A percentile compares a stretch with the other conserved stretches of the same genome.
Evolutionary conservation across 30 jellyfish, hydroid and myxozoan species (phyloP).

Genomic region (Mastigias papua): DNA sequence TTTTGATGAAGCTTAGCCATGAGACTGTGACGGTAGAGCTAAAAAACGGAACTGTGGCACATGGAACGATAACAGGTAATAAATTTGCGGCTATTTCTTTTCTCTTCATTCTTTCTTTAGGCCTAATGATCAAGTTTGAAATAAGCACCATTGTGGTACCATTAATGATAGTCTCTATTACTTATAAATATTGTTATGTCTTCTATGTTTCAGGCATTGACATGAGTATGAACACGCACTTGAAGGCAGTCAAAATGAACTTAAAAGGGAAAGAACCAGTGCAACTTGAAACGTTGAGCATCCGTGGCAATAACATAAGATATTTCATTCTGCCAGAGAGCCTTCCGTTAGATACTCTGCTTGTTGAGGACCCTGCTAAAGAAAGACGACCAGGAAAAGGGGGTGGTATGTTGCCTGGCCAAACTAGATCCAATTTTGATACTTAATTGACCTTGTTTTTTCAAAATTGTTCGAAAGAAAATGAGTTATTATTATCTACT

Average conservation of each 20-base stretch:
- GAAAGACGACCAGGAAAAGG: constrained; percentile 86
- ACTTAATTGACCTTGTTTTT: too few species aligned
- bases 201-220: constrained; percentile 81
- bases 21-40: constrained; percentile 97
- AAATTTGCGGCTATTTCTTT: too few species aligned
- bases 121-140: too few species aligned
- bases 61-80: constrained; percentile 98
- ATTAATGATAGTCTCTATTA: too few species aligned
- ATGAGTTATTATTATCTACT: too few species aligned
- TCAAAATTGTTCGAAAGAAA: too few species aligned
- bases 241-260: constrained; percentile 95
- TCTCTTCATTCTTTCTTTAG: too few species aligned
- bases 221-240: constrained; percentile 98
- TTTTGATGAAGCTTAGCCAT: constrained; percentile 98
- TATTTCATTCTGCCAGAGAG: constrained; percentile 98
- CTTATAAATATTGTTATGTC: too few species aligned
- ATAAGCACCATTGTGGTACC: too few species aligned
- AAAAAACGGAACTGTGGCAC: constrained; percentile 95
- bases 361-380: constrained; percentile 97
- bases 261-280: constrained; percentile 95
- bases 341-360: constrained; percentile 93
- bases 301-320: constrained; percentile 98
- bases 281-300: constrained; percentile 92
- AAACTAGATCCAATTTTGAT: too few species aligned
- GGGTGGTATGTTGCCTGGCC: constrained; percentile 31